Conservation (phyloP, 2,797 vertebrate species). For the Acanthurus leucopareius region DNA sequence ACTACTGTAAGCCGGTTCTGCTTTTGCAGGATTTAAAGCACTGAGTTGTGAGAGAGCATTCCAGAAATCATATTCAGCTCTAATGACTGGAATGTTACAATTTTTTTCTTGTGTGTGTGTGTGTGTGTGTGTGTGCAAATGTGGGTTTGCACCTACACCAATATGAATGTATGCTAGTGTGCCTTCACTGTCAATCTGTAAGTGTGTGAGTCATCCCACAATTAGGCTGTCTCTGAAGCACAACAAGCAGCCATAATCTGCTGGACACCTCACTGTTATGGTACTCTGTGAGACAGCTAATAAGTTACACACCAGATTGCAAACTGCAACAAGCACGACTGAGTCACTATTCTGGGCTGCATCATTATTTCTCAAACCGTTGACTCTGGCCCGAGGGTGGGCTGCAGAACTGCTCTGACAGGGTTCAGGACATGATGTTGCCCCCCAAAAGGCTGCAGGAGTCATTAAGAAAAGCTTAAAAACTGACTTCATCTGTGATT, state of each 20-base stretch:
- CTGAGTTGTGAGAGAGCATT: conserved; percentile 22
- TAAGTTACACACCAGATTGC: conserved; percentile 72
- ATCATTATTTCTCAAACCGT: conserved; percentile 65
- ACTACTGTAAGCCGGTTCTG: conserved; percentile 16
- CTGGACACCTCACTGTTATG: conserved; percentile 65
- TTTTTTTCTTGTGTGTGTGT: background rate
- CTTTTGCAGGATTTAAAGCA: conserved; percentile 44
- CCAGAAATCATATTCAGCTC: conserved; percentile 26
- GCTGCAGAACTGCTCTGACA: conserved; percentile 45
- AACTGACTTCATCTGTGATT: background rate
- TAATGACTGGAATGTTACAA: conserved; percentile 35
- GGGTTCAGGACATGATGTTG: conserved; percentile 26
- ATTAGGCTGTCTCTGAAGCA: conserved; percentile 66
- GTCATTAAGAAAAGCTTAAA: background rate
- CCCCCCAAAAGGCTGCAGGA: background rate
- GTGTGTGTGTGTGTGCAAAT: background rate
- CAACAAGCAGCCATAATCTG: conserved; percentile 72
- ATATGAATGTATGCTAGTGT: conserved; percentile 4
- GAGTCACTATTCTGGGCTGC: conserved; percentile 63
- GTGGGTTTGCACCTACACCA: background rate
- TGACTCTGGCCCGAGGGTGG: conserved; percentile 54
- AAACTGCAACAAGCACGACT: conserved; percentile 63
- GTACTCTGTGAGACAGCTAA: conserved; percentile 70
- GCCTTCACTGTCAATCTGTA: conserved; percentile 39
- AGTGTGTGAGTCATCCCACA: conserved; percentile 71